Evolutionary conservation across 2,797 vertebrate species (phyloP), one percentile per base, ranked within the genome.

Genomic region (Gallirallus australis): DNA sequence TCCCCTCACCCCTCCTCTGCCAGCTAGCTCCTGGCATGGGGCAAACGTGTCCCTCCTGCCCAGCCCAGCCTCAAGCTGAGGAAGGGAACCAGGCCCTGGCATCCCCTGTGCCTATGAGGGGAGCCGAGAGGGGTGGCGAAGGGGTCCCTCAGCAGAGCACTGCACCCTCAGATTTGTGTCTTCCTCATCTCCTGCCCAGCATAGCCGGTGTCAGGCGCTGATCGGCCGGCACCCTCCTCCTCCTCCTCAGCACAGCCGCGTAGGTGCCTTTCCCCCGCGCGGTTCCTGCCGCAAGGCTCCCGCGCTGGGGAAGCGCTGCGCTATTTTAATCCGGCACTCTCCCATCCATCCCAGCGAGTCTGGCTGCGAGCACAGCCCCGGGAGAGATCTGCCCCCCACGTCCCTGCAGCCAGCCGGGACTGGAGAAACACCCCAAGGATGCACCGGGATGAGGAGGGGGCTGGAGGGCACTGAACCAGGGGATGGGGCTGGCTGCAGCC

Each of bases 271-370:
- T 50, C 42, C 80, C 63, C 57, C 6, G 0, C 11, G 2, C 14
- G 11, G 86, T 79, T 88, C 77, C 69, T 90, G 92, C 83, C 31
- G 33, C 83, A 82, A 59, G 94, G 76, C 84, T 94, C 72, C 88
- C 48, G 35, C 4, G 71, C 81, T 24, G 16, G 93, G 81, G 73
- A 77, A 86, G 64, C 31, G 40, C 73, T 42, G 11, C 12, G 9
- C 85, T 91, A 65, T 93, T 91, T 93, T 70, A 35, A 81, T 81
- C 78, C 19, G 5, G 35, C 54, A 33, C 47, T 72, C 73, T 91
- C 73, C 73, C 78, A 48, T 28, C 88, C 85, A 30, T 24, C 64
- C 64, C 64, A 8, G 72, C 11, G 13, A 65, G 65, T 50, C 1
- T 15, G 54, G 79, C 89, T 54, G 91, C 14, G 9, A 81, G 89